Evolutionary conservation across 2,797 vertebrate species (phyloP).

Genomic region (Pantherophis vulpinus): DNA sequence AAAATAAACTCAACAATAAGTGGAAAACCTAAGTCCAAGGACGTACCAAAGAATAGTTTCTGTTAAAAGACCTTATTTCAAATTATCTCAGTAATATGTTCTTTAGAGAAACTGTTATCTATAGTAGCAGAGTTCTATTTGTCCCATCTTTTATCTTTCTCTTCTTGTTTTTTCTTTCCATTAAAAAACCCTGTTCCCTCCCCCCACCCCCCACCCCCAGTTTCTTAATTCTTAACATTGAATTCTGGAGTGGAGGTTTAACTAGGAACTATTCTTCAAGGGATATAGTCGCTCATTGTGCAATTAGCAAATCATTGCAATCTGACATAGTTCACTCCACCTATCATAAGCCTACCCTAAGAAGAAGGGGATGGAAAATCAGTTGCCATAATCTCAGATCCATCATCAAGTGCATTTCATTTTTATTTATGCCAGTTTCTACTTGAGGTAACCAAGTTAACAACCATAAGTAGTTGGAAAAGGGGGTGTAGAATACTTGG

Average conservation of each 20-base stretch:
- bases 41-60: neutral
- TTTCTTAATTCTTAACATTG: neutral
- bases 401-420: neutral
- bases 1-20: neutral
- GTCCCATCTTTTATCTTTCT: neutral
- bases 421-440: neutral
- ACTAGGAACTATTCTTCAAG: neutral
- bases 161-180: neutral
- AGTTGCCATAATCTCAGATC: neutral
- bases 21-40: neutral
- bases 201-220: neutral
- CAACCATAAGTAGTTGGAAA: too few relatives aligned
- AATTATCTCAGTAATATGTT: neutral
- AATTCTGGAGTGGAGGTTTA: neutral
- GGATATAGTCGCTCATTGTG: neutral
- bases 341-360: neutral
- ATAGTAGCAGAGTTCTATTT: neutral
- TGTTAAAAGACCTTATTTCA: neutral
- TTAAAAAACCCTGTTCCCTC: neutral
- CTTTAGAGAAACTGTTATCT: neutral
- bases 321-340: neutral
- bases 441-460: too few relatives aligned
- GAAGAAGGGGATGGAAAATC: neutral
- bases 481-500: too few relatives aligned
- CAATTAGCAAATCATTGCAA: neutral